Percentiles rank a stretch among this genome's conserved stretches.
Conservation (phyloP, 2,113 vertebrate genomes). For the Chaetodon trifascialis region DNA sequence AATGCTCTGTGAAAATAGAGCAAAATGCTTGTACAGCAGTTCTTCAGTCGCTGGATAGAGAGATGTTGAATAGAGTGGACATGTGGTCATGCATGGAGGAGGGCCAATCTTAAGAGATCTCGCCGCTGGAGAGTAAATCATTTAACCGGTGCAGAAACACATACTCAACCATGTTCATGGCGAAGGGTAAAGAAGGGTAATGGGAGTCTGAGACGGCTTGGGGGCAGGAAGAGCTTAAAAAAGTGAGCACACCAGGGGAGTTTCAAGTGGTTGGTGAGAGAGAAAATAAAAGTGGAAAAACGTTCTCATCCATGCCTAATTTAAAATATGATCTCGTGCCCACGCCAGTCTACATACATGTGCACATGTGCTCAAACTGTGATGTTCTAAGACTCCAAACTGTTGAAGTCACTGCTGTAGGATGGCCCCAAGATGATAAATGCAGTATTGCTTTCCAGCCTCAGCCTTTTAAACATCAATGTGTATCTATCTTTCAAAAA, state of each 20-base stretch:
- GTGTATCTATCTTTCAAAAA: not conserved
- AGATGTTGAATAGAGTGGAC: conserved; percentile 64
- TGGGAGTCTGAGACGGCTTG: not conserved
- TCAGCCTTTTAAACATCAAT: not conserved
- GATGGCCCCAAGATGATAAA: conserved; percentile 46
- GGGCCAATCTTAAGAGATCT: conserved; percentile 63
- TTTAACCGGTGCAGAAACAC: conserved; percentile 46
- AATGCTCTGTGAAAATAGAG: conserved; percentile 67
- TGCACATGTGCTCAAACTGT: not conserved
- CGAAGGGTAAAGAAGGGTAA: conserved; percentile 6
- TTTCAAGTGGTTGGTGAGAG: not conserved
- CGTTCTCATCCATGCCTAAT: not conserved
- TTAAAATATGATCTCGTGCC: not conserved
- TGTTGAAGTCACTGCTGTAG: conserved; percentile 23
- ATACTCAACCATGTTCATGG: conserved; percentile 34
- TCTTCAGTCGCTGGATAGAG: conserved; percentile 31
- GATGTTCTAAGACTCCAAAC: not conserved
- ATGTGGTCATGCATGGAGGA: conserved; percentile 77
- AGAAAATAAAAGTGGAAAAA: conserved; percentile 1
- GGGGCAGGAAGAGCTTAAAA: not conserved
- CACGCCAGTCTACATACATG: not conserved
- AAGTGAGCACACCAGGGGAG: not conserved
- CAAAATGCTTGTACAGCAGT: conserved; percentile 69
- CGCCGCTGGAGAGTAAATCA: conserved; percentile 63
- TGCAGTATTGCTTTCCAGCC: not conserved